phyloP scores from a whole-genome alignment of 2,888 invertebrate genomes.

The Sinotaia quadrata region DNA sequence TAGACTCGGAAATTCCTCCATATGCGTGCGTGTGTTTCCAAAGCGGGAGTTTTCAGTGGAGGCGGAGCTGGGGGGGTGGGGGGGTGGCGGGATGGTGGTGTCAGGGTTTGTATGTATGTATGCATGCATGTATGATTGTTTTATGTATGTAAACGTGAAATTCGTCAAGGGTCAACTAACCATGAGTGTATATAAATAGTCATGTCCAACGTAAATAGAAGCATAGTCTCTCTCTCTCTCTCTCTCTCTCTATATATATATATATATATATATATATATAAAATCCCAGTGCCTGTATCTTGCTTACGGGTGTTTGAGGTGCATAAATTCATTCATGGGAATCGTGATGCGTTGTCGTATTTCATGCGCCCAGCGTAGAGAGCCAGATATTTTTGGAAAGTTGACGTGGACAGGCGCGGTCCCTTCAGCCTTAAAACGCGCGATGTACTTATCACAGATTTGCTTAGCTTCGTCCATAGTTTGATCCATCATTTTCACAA shows the following conservation, averaged over 20 bases:
- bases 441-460: conserved; percentile 70
- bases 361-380: conserved; percentile 86
- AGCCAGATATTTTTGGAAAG: conserved; percentile 88
- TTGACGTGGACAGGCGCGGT: conserved; percentile 79
- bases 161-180: too few relatives aligned
- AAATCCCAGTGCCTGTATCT: too few relatives aligned
- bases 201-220: too few relatives aligned
- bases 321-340: conserved; percentile 82
- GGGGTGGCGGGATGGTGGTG: not conserved
- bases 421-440: conserved; percentile 44
- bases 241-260: too few relatives aligned
- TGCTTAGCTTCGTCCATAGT: conserved; percentile 69
- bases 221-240: not conserved
- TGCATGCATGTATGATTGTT: too few relatives aligned
- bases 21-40: not conserved
- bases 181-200: too few relatives aligned
- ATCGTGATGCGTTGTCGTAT: conserved; percentile 74
- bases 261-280: not conserved
- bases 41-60: not conserved
- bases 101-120: not conserved
- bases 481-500: conserved; percentile 80
- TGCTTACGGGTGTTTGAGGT: conserved; percentile 82
- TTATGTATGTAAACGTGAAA: too few relatives aligned
- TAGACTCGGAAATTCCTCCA: not conserved
- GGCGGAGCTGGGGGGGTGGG: not conserved